Conservation (phyloP, 2,113 vertebrate genomes). For the Pristiophorus japonicus region DNA sequence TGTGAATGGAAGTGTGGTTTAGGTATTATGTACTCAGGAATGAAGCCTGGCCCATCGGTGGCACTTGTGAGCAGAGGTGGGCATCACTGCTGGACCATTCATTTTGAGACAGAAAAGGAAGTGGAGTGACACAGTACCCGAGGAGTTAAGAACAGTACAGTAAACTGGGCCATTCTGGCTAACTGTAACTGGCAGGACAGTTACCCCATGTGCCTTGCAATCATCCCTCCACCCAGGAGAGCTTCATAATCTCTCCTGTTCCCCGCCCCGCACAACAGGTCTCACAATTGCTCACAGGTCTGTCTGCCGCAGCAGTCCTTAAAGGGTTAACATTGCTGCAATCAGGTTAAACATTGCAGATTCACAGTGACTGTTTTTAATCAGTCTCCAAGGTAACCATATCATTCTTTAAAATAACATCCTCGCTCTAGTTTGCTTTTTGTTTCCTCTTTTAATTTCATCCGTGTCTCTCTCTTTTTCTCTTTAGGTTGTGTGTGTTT, state of each 20-base stretch:
- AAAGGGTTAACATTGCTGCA: conserved; percentile 13
- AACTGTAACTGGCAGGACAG: background rate
- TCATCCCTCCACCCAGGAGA: background rate
- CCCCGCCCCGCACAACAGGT: background rate
- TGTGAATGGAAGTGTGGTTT: background rate
- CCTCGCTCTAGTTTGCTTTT: background rate
- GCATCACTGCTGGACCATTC: background rate
- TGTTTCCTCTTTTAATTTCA: background rate
- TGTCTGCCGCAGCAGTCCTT: background rate
- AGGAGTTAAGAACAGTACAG: background rate
- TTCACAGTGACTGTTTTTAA: background rate
- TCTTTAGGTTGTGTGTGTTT: background rate
- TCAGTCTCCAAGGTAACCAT: conserved; percentile 33
- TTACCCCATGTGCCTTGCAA: background rate
- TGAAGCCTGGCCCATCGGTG: background rate
- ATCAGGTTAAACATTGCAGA: conserved; percentile 11
- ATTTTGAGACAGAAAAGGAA: background rate
- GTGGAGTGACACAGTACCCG: background rate
- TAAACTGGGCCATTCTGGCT: background rate
- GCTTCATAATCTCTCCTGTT: background rate
- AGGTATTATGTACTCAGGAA: background rate
- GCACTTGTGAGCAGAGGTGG: background rate
- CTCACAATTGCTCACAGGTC: background rate
- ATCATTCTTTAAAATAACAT: conserved; percentile 28
- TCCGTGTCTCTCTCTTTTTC: background rate